A percentile compares a stretch with the other conserved stretches of the same genome.
phyloP scores from a whole-genome alignment of 2,113 vertebrate genomes.

The Oreochromis niloticus region DNA sequence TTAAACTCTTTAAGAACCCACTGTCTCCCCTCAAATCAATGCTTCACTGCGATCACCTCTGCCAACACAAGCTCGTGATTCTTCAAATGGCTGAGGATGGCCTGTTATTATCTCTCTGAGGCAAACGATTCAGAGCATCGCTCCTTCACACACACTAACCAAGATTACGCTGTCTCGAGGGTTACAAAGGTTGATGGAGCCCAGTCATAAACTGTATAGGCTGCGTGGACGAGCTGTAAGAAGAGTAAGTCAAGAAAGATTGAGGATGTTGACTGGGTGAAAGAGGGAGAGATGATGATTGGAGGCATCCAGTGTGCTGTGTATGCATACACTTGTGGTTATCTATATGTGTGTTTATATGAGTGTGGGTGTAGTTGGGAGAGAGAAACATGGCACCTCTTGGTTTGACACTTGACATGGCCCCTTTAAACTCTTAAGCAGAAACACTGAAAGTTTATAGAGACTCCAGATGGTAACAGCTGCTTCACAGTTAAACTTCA shows the following conservation, averaged over 20 bases:
- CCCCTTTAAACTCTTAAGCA: slow-evolving; percentile 20
- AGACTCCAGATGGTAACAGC: slow-evolving; percentile 17
- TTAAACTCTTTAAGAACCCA: slow-evolving; percentile 48
- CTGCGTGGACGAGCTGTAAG: slow-evolving; percentile 7
- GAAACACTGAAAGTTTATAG: slow-evolving; percentile 4
- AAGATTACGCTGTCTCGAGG: slow-evolving; percentile 28
- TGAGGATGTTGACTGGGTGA: neutral
- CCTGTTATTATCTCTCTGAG: slow-evolving; percentile 57
- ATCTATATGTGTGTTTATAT: neutral
- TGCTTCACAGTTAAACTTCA: slow-evolving; percentile 6
- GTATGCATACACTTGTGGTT: neutral
- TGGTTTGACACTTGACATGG: slow-evolving; percentile 8
- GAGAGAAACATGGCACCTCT: neutral
- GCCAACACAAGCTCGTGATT: slow-evolving; percentile 50
- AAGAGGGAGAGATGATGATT: neutral
- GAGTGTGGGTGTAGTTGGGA: neutral
- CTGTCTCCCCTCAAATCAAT: slow-evolving; percentile 40
- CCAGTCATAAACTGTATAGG: slow-evolving; percentile 6
- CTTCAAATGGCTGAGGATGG: slow-evolving; percentile 29
- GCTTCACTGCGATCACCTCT: slow-evolving; percentile 18
- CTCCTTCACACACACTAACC: slow-evolving; percentile 15
- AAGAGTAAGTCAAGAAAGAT: neutral
- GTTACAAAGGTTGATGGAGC: slow-evolving; percentile 9
- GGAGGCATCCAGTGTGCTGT: neutral
- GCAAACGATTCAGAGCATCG: slow-evolving; percentile 7